These are phyloP conservation scores for Gibbula magus DNA, from an alignment of 2,888 invertebrate species.

Conservation along the genomic window DNA sequence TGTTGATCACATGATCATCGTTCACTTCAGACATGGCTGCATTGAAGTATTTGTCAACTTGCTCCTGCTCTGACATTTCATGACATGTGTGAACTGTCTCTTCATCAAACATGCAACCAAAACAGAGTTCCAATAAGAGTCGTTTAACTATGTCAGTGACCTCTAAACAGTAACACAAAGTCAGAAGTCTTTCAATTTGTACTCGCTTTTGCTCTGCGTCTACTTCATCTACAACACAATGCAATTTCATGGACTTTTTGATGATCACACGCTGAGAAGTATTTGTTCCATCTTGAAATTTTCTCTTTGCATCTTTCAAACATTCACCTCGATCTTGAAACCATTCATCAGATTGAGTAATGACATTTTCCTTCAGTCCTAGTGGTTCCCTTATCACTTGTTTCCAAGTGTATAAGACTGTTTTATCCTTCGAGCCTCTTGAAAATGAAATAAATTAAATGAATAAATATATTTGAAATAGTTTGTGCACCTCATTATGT, in stretches of 20 bases:
- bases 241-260: background rate
- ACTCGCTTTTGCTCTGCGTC: background rate
- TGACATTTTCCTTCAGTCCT: background rate
- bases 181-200: background rate
- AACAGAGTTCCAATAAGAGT: background rate
- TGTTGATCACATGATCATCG: background rate
- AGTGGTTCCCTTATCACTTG: background rate
- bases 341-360: background rate
- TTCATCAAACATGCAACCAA: background rate
- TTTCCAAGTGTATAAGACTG: background rate
- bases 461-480: no score
- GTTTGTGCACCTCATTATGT: no score
- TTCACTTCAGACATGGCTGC: background rate
- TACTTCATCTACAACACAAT: background rate
- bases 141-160: background rate
- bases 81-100: conserved; percentile 3
- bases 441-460: no score
- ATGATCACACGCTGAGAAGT: background rate
- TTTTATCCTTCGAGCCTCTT: no score
- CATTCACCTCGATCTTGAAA: background rate
- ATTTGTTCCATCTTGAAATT: background rate
- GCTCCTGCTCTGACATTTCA: background rate
- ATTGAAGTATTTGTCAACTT: conserved; percentile 1
- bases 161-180: background rate
- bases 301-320: conserved; percentile 2